Conservation (phyloP, 2,888 invertebrate genomes). For the Anaspis maculata region DNA sequence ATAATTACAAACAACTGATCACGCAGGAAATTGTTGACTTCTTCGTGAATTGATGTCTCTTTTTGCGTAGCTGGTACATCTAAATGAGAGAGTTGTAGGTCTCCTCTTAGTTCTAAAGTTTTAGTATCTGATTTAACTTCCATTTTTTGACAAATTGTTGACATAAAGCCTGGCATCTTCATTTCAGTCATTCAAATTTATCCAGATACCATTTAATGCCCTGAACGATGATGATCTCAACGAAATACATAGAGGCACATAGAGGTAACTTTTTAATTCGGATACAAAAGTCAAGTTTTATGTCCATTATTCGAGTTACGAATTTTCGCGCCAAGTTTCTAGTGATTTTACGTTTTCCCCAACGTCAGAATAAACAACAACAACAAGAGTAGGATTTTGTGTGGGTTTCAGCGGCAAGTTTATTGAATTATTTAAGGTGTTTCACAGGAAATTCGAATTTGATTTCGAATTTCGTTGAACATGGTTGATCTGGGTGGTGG, state of each 20-base stretch:
- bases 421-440: conserved; percentile 5
- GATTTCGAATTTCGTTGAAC: conserved; percentile 4
- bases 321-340: no score
- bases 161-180: no score
- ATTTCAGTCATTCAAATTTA: no score
- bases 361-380: conserved; percentile 4
- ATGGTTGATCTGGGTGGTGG: conserved; percentile 83
- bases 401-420: conserved; percentile 2
- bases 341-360: conserved; percentile 7
- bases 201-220: no score
- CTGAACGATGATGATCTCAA: no score
- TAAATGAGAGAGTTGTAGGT: neutral
- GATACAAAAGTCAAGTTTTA: no score
- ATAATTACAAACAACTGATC: conserved; percentile 49
- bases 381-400: neutral
- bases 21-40: conserved; percentile 52
- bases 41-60: conserved; percentile 41
- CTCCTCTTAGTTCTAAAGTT: neutral
- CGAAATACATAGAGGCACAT: no score
- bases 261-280: no score
- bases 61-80: neutral
- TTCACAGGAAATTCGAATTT: conserved; percentile 1
- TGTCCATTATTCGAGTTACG: no score
- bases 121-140: neutral
- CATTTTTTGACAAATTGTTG: neutral